phyloP scores from a whole-genome alignment of 2,888 invertebrate species.

The Epistrophe eligans region DNA sequence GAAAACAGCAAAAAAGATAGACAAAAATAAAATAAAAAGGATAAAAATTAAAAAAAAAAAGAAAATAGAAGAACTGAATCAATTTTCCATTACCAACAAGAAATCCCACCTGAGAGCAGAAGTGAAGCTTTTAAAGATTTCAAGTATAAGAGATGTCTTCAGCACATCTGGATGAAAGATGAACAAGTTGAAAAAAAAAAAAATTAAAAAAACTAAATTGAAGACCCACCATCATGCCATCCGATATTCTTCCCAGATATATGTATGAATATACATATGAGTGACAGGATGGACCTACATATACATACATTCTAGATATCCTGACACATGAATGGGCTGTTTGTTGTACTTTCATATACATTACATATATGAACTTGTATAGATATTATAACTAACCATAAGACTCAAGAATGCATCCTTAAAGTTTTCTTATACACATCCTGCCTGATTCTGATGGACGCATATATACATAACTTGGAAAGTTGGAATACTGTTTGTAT shows the following conservation, averaged over 20 bases:
- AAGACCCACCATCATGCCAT: slow-evolving; percentile 4
- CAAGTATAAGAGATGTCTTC: slow-evolving; percentile 19
- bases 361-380: background rate
- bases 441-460: slow-evolving; percentile 9
- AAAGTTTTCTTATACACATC: slow-evolving; percentile 30
- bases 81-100: slow-evolving; percentile 57
- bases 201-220: background rate
- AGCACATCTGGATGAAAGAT: slow-evolving; percentile 39
- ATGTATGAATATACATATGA: background rate
- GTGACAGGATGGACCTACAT: slow-evolving; percentile 44
- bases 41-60: no score
- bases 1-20: background rate
- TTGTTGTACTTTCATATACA: slow-evolving; percentile 13
- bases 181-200: slow-evolving; percentile 5
- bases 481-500: slow-evolving; percentile 3
- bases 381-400: slow-evolving; percentile 15
- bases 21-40: background rate
- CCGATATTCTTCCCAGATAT: slow-evolving; percentile 15
- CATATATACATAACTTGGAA: slow-evolving; percentile 7
- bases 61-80: slow-evolving; percentile 27
- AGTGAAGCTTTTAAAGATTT: slow-evolving; percentile 52
- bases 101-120: slow-evolving; percentile 47
- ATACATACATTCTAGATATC: slow-evolving; percentile 1
- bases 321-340: slow-evolving; percentile 40
- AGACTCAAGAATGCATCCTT: slow-evolving; percentile 29